Percentiles rank a stretch among this genome's conserved stretches.
Evolutionary conservation across 1,140 invertebrate genomes (phyloP).

Genomic region (Meteorus sp.): DNA sequence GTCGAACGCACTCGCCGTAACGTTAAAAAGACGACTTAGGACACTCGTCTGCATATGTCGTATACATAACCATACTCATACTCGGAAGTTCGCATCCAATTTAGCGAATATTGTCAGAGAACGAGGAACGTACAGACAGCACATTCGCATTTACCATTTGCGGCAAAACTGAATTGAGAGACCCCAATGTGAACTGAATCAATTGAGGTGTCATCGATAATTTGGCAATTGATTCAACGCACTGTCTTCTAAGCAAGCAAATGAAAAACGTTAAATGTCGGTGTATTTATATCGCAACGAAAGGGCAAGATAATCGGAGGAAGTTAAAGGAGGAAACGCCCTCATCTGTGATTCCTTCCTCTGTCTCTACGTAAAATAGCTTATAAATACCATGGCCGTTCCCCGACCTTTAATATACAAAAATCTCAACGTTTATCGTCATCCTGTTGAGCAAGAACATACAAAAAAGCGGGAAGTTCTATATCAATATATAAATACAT

Average conservation of each 20-base stretch:
- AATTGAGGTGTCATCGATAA: no score
- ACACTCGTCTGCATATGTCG: slow-evolving; percentile 7
- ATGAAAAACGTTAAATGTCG: no score
- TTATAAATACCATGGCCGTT: slow-evolving; percentile 2
- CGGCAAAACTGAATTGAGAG: no score
- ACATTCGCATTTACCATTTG: no score
- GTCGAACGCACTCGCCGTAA: slow-evolving; percentile 39
- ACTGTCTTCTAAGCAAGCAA: no score
- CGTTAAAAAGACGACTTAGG: slow-evolving; percentile 12
- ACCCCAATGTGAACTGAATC: no score
- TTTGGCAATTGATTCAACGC: no score
- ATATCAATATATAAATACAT: slow-evolving; percentile 22
- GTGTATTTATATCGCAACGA: no score
- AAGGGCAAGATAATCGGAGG: slow-evolving; percentile 22
- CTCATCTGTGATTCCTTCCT: slow-evolving; percentile 39
- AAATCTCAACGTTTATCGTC: slow-evolving; percentile 35
- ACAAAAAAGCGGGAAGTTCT: slow-evolving; percentile 22
- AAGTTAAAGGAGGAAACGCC: slow-evolving; percentile 29
- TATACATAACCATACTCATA: no score
- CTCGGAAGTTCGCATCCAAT: no score
- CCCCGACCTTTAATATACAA: background rate
- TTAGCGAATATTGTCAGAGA: no score
- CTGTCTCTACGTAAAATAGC: background rate
- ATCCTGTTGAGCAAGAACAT: slow-evolving; percentile 26
- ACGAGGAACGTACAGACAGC: no score